Evolutionary conservation across 2,888 invertebrate species (phyloP).

Genomic region (Leptinotarsa rubiginosa): DNA sequence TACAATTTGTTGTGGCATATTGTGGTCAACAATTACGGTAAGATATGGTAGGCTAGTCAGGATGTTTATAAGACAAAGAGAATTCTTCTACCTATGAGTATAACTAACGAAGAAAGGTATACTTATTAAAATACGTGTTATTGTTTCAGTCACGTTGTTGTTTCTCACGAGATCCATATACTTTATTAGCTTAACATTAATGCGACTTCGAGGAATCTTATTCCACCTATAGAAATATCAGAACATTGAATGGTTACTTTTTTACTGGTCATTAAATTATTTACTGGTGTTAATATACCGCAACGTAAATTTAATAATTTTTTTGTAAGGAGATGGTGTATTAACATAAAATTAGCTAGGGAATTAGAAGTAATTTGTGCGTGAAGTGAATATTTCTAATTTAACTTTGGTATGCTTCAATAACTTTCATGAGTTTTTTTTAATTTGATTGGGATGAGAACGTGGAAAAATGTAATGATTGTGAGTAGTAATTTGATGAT

Average conservation of each 20-base stretch:
- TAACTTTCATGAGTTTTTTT: slow-evolving; percentile 26
- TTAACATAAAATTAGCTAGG: slow-evolving; percentile 37
- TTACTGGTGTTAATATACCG: slow-evolving; percentile 29
- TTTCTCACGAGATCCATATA: slow-evolving; percentile 66
- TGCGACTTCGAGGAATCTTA: slow-evolving; percentile 54
- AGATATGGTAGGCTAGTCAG: slow-evolving; percentile 59
- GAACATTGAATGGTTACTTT: slow-evolving; percentile 22
- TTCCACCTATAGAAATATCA: slow-evolving; percentile 34
- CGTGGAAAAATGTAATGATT: slow-evolving; percentile 23
- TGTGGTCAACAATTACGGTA: slow-evolving; percentile 61
- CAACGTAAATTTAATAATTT: slow-evolving; percentile 38
- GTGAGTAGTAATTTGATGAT: background rate
- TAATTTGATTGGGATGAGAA: slow-evolving; percentile 17
- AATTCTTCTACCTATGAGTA: slow-evolving; percentile 25
- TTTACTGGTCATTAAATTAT: slow-evolving; percentile 36
- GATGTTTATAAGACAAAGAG: slow-evolving; percentile 48
- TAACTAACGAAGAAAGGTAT: slow-evolving; percentile 54
- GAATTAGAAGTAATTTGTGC: slow-evolving; percentile 35
- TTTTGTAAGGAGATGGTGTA: slow-evolving; percentile 30
- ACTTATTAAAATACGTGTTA: slow-evolving; percentile 67
- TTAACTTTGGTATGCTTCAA: slow-evolving; percentile 37
- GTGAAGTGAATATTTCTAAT: slow-evolving; percentile 38
- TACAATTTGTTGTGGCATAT: slow-evolving; percentile 61
- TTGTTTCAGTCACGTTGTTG: slow-evolving; percentile 67
- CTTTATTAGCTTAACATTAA: slow-evolving; percentile 60